Evolutionary conservation across 1,140 invertebrate species (phyloP), one percentile per base, ranked within the genome.

Genomic region (Pseudomyrmex dendroicus): DNA sequence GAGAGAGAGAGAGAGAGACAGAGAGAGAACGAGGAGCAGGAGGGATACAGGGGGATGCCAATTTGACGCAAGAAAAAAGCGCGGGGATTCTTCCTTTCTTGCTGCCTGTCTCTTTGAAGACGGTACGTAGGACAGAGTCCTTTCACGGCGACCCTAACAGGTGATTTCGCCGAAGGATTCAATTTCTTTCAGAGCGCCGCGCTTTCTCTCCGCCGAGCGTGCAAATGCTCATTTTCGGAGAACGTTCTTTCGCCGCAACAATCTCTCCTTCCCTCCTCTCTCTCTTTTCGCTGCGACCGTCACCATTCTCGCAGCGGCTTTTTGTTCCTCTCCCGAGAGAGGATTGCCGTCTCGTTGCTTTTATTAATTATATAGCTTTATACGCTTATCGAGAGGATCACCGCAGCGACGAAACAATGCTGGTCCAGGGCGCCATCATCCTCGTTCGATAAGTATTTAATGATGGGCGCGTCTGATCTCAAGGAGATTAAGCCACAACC

Each of bases 171-270:
- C 77, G 78, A 85, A 88, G 78, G 78, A 88, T 89, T 85, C 84
- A 88, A 89, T 89, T 86, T 85, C 86, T 88, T 88, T 85, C 83
- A 80, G 77, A 61, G 70, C 73, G 35, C 5, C 35, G 5, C 57
- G 5, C 25, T 22, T 22, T 78, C 44, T 50, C 74, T 73, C 13
- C 67, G 17, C 67, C 66, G 57, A 57, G 70, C 83, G 64, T 66
- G 86, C 86, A 86, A 87, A 88, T 70, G 86, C 77, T 88, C 86
- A 88, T 87, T 88, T 88, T 83, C 86, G 76, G 35, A 22, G 50
- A 44, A 44, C 73, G 20, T 77, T 20, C 48, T 54, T 46, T 85
- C 35, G 20, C 73, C 73, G 61, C 56, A 15, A 35, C 35, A 35
- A 35, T 35, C 5, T 35, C 35, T 35, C 35, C 35, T 20, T 22